Percentiles rank a stretch among this genome's conserved stretches.
These are phyloP conservation scores for Drosophila ustulata DNA, from an alignment of 2,888 invertebrate species.

Conservation along the genomic window DNA sequence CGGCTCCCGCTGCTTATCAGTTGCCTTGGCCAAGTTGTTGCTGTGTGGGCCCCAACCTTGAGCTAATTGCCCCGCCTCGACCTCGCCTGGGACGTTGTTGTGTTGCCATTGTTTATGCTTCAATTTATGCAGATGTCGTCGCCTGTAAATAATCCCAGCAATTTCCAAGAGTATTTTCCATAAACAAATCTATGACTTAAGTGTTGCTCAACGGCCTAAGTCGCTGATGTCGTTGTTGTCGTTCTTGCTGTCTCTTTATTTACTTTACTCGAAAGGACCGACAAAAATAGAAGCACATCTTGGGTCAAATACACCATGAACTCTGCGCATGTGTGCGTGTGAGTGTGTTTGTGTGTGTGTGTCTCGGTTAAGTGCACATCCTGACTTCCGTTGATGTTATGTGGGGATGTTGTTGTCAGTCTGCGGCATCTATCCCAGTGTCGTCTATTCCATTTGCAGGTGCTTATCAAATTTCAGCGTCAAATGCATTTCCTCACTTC, in stretches of 20 bases:
- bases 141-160: conserved; percentile 31
- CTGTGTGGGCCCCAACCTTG: conserved; percentile 39
- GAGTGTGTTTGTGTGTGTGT: conserved; percentile 2
- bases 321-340: not conserved
- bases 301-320: conserved; percentile 15
- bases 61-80: conserved; percentile 28
- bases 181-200: conserved; percentile 43
- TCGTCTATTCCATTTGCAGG: conserved; percentile 38
- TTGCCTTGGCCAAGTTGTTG: conserved; percentile 41
- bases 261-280: conserved; percentile 27
- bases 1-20: conserved; percentile 18
- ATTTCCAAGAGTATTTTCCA: conserved; percentile 34
- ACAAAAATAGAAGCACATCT: conserved; percentile 36
- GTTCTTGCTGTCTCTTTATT: conserved; percentile 22
- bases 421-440: conserved; percentile 3
- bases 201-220: conserved; percentile 26
- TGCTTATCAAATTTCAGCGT: conserved; percentile 47
- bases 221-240: not conserved
- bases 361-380: conserved; percentile 45
- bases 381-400: conserved; percentile 45
- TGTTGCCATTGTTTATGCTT: conserved; percentile 33
- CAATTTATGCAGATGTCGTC: conserved; percentile 44
- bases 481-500: conserved; percentile 42
- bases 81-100: not conserved
- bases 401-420: conserved; percentile 11